phyloP scores from a whole-genome alignment of 23 tunicate genomes.

The Trididemnum miniatum region DNA sequence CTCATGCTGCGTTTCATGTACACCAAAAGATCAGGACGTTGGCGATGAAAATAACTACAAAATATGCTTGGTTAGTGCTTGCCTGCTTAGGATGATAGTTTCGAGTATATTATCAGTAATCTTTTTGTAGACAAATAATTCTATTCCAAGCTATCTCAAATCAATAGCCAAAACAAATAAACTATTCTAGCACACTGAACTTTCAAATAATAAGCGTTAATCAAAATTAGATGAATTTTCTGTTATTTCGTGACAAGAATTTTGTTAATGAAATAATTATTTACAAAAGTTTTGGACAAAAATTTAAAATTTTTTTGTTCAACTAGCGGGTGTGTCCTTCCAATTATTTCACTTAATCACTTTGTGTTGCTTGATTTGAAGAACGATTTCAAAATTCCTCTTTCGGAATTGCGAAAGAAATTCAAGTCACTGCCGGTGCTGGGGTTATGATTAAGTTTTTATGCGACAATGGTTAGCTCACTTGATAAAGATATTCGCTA shows the following conservation, averaged over 20 bases:
- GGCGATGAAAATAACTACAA: constrained; percentile 59
- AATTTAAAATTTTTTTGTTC: constrained; percentile 57
- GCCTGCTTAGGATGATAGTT: too few relatives aligned
- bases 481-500: neutral
- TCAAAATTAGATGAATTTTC: too few relatives aligned
- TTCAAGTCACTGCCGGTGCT: constrained; percentile 72
- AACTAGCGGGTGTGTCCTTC: constrained; percentile 43
- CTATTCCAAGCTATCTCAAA: too few relatives aligned
- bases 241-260: too few relatives aligned
- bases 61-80: too few relatives aligned
- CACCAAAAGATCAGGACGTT: constrained; percentile 56
- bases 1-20: constrained; percentile 63
- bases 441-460: too few relatives aligned
- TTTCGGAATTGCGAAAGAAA: constrained; percentile 38
- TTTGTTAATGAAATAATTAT: neutral
- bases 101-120: neutral
- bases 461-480: neutral
- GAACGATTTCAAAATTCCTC: constrained; percentile 44
- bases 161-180: too few relatives aligned
- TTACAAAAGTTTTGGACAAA: neutral
- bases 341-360: constrained; percentile 27
- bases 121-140: too few relatives aligned
- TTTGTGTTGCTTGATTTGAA: constrained; percentile 55
- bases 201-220: too few relatives aligned
- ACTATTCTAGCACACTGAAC: too few relatives aligned